phyloP scores from a whole-genome alignment of 2,888 invertebrate species.

The Acleris emargana region DNA sequence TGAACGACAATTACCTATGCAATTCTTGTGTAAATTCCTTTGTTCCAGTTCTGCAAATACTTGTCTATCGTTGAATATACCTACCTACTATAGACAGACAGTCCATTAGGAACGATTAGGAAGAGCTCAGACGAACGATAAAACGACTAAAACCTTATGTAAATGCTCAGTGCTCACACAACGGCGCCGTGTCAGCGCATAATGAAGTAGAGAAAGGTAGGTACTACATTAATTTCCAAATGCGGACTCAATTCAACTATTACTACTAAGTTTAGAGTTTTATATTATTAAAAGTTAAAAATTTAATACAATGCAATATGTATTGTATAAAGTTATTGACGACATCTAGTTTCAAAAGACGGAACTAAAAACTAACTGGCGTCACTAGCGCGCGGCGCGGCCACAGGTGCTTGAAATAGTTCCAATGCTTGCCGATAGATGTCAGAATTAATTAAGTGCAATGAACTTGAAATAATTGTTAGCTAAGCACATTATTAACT shows the following conservation, averaged over 20 bases:
- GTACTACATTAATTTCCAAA: conserved; percentile 2
- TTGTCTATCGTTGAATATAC: background rate
- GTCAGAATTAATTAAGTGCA: conserved; percentile 5
- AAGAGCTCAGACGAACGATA: conserved; percentile 15
- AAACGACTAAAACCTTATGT: conserved; percentile 24
- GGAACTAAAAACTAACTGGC: background rate
- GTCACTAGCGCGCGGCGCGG: background rate
- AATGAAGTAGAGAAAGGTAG: conserved; percentile 8
- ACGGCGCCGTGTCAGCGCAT: conserved; percentile 20
- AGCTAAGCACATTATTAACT: background rate
- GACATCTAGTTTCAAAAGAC: conserved; percentile 18
- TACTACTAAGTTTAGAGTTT: background rate
- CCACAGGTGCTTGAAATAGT: background rate
- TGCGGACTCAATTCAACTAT: background rate
- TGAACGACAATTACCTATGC: too few relatives aligned
- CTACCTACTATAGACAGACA: background rate
- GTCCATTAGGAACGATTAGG: conserved; percentile 31
- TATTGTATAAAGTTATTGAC: background rate
- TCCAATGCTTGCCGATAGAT: background rate
- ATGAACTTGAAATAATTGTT: conserved; percentile 8
- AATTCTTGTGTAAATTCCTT: background rate
- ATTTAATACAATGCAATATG: too few relatives aligned
- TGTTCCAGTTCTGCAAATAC: background rate
- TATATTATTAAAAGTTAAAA: too few relatives aligned
- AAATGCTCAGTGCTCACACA: background rate